A percentile compares a stretch with the other conserved stretches of the same genome.
These are phyloP conservation scores for Periphyllus acericola DNA, from an alignment of 2,888 invertebrate genomes.

Conservation along the genomic window DNA sequence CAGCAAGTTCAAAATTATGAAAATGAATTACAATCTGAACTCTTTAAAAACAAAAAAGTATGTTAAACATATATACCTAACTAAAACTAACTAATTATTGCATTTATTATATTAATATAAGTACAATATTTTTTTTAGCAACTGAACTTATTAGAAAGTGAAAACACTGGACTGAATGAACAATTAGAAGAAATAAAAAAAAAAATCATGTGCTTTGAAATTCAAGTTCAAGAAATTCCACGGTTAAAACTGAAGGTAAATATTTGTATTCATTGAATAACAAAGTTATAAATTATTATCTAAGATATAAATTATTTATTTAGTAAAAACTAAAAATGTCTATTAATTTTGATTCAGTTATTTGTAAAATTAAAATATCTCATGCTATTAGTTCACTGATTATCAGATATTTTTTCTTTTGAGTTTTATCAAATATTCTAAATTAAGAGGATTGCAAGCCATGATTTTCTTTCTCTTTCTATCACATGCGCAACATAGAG, in stretches of 20 bases:
- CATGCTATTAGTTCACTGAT: background rate
- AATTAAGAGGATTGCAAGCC: too few species aligned
- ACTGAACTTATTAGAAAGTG: slow-evolving; percentile 64
- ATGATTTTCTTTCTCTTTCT: too few species aligned
- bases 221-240: slow-evolving; percentile 68
- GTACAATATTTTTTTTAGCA: slow-evolving; percentile 63
- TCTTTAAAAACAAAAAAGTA: slow-evolving; percentile 73
- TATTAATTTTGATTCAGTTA: background rate
- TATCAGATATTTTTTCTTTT: too few species aligned
- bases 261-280: background rate
- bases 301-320: too few species aligned
- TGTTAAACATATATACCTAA: background rate
- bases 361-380: background rate
- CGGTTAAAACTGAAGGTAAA: slow-evolving; percentile 66
- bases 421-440: too few species aligned
- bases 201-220: slow-evolving; percentile 70
- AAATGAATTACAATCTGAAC: slow-evolving; percentile 74
- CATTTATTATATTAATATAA: slow-evolving; percentile 10
- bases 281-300: too few species aligned
- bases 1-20: slow-evolving; percentile 77
- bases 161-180: slow-evolving; percentile 66
- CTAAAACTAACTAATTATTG: background rate
- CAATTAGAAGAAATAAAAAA: slow-evolving; percentile 73
- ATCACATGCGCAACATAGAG: too few species aligned
- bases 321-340: too few species aligned